These are phyloP conservation scores for Hirudo medicinalis DNA, from an alignment of 1,140 invertebrate species.

Conservation along the genomic window DNA sequence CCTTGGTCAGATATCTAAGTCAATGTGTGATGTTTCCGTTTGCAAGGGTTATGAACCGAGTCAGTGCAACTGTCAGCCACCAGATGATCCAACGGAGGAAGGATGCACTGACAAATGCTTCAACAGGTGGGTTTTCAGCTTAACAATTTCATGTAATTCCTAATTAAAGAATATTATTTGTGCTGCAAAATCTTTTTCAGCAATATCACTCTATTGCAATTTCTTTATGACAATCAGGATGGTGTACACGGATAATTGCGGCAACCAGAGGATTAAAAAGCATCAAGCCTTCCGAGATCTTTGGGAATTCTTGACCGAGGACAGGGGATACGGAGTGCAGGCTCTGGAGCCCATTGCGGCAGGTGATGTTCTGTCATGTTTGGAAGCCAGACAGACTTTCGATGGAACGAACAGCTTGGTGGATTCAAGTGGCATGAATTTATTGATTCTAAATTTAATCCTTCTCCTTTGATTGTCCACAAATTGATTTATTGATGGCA, in stretches of 20 bases:
- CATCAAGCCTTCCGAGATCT: conserved; percentile 74
- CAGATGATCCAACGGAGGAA: conserved; percentile 41
- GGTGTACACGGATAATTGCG: conserved; percentile 64
- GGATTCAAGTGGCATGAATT: too few relatives aligned
- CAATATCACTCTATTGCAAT: neutral
- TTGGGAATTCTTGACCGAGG: conserved; percentile 76
- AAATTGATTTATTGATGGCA: too few relatives aligned
- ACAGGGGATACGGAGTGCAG: conserved; percentile 75
- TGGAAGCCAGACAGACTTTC: too few relatives aligned
- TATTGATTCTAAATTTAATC: too few relatives aligned
- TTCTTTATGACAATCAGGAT: conserved; percentile 44
- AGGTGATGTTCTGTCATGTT: conserved; percentile 27
- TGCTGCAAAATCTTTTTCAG: too few relatives aligned
- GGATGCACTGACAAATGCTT: conserved; percentile 80
- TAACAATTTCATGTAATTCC: neutral
- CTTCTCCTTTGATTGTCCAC: too few relatives aligned
- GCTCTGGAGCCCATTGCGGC: conserved; percentile 62
- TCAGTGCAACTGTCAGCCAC: conserved; percentile 64
- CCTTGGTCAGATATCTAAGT: conserved; percentile 75
- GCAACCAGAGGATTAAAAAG: conserved; percentile 68
- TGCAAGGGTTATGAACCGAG: conserved; percentile 64
- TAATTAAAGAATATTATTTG: neutral
- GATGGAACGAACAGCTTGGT: too few relatives aligned
- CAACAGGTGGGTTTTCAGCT: conserved; percentile 54
- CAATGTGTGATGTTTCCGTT: conserved; percentile 64